Evolutionary conservation across 2,797 vertebrate genomes (phyloP), one percentile per base, ranked within the genome.

Genomic region (Cheirogaleus major): DNA sequence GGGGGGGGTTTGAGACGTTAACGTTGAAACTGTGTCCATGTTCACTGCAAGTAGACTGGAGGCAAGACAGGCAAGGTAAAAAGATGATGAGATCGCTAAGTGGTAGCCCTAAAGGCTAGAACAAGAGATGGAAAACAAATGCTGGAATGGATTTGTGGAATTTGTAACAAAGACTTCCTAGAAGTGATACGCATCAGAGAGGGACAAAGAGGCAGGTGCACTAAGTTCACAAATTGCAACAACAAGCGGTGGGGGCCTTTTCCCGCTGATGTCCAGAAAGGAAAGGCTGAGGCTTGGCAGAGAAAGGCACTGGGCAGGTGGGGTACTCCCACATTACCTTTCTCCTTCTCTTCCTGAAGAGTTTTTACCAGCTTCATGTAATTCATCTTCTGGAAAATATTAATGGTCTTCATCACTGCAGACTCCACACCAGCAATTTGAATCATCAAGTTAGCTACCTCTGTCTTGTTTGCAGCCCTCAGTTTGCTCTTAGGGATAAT

Each of bases 291-390:
- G 70, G 15, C 45, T 59, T 38, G 67, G 14, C 45, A 15, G 48
- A 57, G 13, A 30, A 32, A 50, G 38, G 41, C 15, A 25, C 30
- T 0, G 9, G 57, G 20, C 41, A 80, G 72, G 50, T 8, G 30
- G 1, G 2, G 4, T 3, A 23, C 7, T n/a, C 30, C 55, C 45
- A 85, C 38, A 12, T 5, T 80, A 95, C 96, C 84, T 94, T 75
- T 82, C 5, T 84, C 32, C 59, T 92, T 92, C 61, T 94, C 75
- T 23, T 95, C 75, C 61, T 86, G 13, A 55, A 94, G 67, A 59
- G 4, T 1, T 13, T 50, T 32, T 41, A 27, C 84, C 27, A n/a
- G 15, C 0, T 20, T 6, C 43, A 8, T 92, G 1, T 76, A 81
- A 8, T 81, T 41, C 50, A 94, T 48, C 52, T 48, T 94, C 67